A percentile compares a stretch with the other conserved stretches of the same genome.
Conservation (phyloP, 2,797 vertebrate genomes). For the Cossypha heuglini region DNA sequence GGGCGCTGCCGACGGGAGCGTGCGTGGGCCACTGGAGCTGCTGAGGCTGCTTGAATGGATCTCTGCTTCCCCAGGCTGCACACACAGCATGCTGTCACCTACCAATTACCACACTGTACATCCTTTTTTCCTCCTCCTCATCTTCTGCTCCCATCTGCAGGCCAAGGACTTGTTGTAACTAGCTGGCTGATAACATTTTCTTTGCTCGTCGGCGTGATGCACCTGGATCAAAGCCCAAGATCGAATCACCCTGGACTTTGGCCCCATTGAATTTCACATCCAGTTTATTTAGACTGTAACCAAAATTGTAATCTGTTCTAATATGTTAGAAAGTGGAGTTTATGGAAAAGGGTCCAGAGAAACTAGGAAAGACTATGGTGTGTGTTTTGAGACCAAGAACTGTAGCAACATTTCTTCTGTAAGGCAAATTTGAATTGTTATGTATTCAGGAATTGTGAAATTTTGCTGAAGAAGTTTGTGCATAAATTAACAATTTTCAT, state of each 20-base stretch:
- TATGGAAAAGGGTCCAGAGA: background rate
- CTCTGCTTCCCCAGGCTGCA: constrained; percentile 2
- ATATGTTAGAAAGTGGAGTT: background rate
- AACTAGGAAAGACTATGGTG: background rate
- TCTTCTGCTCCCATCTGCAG: constrained; percentile 34
- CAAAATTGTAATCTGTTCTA: background rate
- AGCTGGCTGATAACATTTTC: constrained; percentile 2
- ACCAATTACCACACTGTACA: background rate
- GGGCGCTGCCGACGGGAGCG: background rate
- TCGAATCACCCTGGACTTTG: background rate
- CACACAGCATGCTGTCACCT: constrained; percentile 10
- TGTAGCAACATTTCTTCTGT: background rate
- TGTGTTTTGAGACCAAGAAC: background rate
- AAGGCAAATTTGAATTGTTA: background rate
- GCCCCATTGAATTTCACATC: background rate
- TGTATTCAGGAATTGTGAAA: background rate
- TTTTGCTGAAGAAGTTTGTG: background rate
- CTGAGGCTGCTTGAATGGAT: background rate
- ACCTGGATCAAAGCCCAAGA: background rate
- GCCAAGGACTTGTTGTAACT: constrained; percentile 54
- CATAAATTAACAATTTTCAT: background rate
- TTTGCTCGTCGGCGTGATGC: background rate
- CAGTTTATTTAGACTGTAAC: background rate
- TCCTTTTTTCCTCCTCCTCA: constrained; percentile 52
- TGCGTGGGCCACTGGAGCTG: background rate